These are phyloP conservation scores for Phrixothrix hirtus DNA, from an alignment of 2,888 invertebrate genomes.

Conservation along the genomic window DNA sequence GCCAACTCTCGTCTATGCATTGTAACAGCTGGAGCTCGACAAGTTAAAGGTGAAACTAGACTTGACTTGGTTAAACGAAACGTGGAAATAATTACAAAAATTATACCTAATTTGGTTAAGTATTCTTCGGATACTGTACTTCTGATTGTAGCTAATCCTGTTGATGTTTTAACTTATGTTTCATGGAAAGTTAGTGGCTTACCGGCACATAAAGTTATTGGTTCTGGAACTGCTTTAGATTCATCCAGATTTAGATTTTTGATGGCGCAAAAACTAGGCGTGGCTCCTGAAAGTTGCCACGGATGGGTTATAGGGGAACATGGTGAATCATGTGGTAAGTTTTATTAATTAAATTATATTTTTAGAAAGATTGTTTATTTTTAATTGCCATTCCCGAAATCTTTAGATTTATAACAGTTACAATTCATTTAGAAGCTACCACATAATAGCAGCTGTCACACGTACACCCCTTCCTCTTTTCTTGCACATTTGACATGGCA, in stretches of 20 bases:
- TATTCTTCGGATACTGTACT: conserved; percentile 85
- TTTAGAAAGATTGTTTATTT: too few species aligned
- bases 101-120: conserved; percentile 79
- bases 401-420: too few species aligned
- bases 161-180: conserved; percentile 89
- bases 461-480: too few species aligned
- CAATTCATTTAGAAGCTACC: too few species aligned
- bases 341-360: neutral
- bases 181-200: conserved; percentile 92
- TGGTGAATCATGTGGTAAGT: conserved; percentile 60
- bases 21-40: conserved; percentile 89
- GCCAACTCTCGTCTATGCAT: conserved; percentile 83
- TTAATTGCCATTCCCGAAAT: too few species aligned
- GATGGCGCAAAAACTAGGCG: conserved; percentile 77
- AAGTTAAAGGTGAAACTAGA: conserved; percentile 84
- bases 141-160: conserved; percentile 88
- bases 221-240: conserved; percentile 92
- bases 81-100: conserved; percentile 82
- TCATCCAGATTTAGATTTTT: conserved; percentile 89
- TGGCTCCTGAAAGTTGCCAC: conserved; percentile 85
- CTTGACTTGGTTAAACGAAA: conserved; percentile 86
- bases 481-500: too few species aligned
- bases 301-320: conserved; percentile 95
- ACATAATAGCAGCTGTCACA: too few species aligned
- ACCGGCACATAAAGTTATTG: conserved; percentile 83